Conservation (phyloP, 2,888 invertebrate species). For the Caenorhabditis wallacei region DNA sequence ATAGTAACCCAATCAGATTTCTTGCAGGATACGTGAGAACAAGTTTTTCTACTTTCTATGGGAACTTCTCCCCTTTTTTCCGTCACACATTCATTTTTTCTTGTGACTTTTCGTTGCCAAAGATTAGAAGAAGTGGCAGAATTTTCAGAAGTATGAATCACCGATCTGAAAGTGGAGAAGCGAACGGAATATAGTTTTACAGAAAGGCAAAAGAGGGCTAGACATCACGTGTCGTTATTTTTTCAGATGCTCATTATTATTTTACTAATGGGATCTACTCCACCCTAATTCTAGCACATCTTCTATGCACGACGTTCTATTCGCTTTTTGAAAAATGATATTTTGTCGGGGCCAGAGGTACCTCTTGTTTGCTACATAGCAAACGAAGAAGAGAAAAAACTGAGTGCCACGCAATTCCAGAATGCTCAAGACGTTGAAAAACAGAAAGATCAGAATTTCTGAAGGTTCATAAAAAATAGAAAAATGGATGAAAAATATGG, state of each 20-base stretch:
- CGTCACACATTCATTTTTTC: slow-evolving; percentile 23
- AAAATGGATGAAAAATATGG: background rate
- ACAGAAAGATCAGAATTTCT: slow-evolving; percentile 8
- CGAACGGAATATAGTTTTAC: background rate
- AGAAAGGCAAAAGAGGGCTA: slow-evolving; percentile 9
- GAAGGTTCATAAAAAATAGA: background rate
- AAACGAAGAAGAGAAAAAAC: background rate
- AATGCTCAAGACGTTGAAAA: slow-evolving; percentile 8
- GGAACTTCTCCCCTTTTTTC: slow-evolving; percentile 15
- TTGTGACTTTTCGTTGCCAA: slow-evolving; percentile 15
- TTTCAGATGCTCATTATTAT: slow-evolving; percentile 46
- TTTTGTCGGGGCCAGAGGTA: slow-evolving; percentile 46
- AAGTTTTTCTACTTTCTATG: slow-evolving; percentile 15
- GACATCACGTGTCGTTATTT: slow-evolving; percentile 21
- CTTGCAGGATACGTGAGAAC: slow-evolving; percentile 31
- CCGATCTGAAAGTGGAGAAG: slow-evolving; percentile 3
- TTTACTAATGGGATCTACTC: slow-evolving; percentile 49
- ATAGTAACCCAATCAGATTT: background rate
- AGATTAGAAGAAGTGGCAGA: background rate
- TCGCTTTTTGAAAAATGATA: slow-evolving; percentile 61
- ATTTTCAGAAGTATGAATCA: slow-evolving; percentile 27
- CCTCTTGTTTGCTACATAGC: slow-evolving; percentile 24
- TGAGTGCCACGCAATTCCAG: slow-evolving; percentile 1
- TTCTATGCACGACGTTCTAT: slow-evolving; percentile 52
- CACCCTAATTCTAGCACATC: slow-evolving; percentile 52